These are phyloP conservation scores for Champsocephalus gunnari DNA, from an alignment of 2,797 vertebrate genomes.

Conservation along the genomic window DNA sequence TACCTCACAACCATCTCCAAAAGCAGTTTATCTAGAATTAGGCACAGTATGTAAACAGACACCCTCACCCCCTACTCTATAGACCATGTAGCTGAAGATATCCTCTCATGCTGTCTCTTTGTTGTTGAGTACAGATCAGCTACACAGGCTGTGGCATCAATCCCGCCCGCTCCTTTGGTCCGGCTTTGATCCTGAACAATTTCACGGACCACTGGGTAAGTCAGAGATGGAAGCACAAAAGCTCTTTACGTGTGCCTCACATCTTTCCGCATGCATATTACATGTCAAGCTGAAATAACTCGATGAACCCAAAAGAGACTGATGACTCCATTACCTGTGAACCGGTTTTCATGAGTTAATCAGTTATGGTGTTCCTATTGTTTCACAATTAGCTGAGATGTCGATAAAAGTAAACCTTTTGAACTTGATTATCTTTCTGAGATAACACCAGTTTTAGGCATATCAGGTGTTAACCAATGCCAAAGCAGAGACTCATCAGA, in stretches of 20 bases:
- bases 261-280: constrained; percentile 39
- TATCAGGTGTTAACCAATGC: not conserved
- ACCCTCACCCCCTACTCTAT: not conserved
- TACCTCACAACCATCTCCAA: constrained; percentile 42
- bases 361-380: constrained; percentile 42
- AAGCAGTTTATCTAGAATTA: constrained; percentile 18
- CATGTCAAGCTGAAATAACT: constrained; percentile 55
- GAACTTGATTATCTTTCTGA: constrained; percentile 6
- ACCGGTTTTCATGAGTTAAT: constrained; percentile 58
- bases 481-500: constrained; percentile 23
- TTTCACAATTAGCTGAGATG: constrained; percentile 39
- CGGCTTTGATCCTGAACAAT: constrained; percentile 87
- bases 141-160: constrained; percentile 98
- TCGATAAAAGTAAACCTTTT: constrained; percentile 17
- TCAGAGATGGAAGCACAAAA: constrained; percentile 3
- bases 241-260: constrained; percentile 23
- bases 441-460: constrained; percentile 1
- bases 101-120: constrained; percentile 29
- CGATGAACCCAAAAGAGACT: constrained; percentile 36
- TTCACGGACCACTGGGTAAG: constrained; percentile 96
- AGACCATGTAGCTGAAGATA: constrained; percentile 25
- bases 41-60: not conserved
- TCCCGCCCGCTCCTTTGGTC: constrained; percentile 96
- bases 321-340: constrained; percentile 8
- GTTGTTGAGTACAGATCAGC: constrained; percentile 88